These are phyloP conservation scores for Phyllostomus hastatus DNA, from an alignment of 2,113 vertebrate genomes.

Conservation along the genomic window DNA sequence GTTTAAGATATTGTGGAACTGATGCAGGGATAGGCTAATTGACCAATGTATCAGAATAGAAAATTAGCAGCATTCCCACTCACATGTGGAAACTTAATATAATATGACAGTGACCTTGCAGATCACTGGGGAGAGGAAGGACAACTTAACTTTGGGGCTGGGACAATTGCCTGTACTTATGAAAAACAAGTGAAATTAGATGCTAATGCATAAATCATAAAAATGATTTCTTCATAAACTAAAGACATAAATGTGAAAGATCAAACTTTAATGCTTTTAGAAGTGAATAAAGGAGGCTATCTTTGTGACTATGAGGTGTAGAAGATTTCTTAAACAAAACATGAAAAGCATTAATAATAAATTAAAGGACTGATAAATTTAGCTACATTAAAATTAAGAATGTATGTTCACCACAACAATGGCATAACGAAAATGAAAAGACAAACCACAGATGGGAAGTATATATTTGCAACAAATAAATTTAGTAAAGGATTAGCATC, in stretches of 20 bases:
- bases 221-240: conserved; percentile 16
- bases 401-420: neutral
- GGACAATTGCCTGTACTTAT: neutral
- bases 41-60: neutral
- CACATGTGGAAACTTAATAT: neutral
- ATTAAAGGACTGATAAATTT: conserved; percentile 8
- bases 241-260: conserved; percentile 24
- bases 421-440: neutral
- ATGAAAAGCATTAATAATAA: conserved; percentile 12
- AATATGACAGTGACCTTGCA: neutral
- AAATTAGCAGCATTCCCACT: neutral
- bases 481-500: neutral
- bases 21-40: neutral
- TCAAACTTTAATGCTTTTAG: neutral
- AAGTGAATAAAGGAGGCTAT: conserved; percentile 1
- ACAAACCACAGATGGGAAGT: conserved; percentile 16
- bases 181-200: neutral
- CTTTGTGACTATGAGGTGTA: neutral
- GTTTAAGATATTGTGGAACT: neutral
- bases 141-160: neutral
- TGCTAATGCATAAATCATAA: neutral
- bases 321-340: conserved; percentile 17
- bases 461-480: neutral
- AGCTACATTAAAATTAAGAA: conserved; percentile 48
- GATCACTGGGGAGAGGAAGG: neutral